A percentile compares a stretch with the other conserved stretches of the same genome.
These are phyloP conservation scores for Dicerorhinus sumatrensis DNA, from an alignment of 2,113 vertebrate genomes.

Conservation along the genomic window DNA sequence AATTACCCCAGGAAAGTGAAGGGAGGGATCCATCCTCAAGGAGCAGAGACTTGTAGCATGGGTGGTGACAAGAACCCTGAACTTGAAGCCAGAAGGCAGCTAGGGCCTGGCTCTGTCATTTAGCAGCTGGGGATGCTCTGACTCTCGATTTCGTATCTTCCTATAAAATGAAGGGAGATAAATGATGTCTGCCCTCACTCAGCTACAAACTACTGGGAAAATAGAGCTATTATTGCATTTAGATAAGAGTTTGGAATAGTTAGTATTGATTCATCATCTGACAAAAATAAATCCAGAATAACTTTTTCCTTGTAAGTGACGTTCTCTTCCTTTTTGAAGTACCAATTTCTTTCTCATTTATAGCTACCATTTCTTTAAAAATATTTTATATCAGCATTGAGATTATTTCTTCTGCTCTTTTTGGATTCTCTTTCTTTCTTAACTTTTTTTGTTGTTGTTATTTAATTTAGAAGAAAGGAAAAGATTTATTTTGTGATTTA, in stretches of 20 bases:
- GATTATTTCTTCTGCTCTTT: not conserved
- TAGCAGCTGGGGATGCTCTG: not conserved
- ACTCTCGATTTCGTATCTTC: not conserved
- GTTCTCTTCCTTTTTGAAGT: slow-evolving; percentile 27
- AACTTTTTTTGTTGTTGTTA: not conserved
- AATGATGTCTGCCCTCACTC: not conserved
- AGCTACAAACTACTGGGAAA: slow-evolving; percentile 20
- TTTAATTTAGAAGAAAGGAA: not conserved
- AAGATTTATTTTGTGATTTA: not conserved
- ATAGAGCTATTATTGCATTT: not conserved
- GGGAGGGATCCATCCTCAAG: not conserved
- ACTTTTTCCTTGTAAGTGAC: slow-evolving; percentile 47
- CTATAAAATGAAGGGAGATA: not conserved
- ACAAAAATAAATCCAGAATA: slow-evolving; percentile 39
- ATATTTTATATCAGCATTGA: not conserved
- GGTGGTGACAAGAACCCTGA: not conserved
- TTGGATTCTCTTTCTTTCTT: not conserved
- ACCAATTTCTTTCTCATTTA: slow-evolving; percentile 9
- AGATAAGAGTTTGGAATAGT: slow-evolving; percentile 35
- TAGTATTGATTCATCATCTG: slow-evolving; percentile 12
- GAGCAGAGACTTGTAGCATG: not conserved
- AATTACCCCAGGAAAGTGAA: not conserved
- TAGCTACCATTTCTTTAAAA: slow-evolving; percentile 32
- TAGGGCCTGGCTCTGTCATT: not conserved
- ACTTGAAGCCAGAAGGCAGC: not conserved